Evolutionary conservation across 2,888 invertebrate genomes (phyloP), one percentile per base, ranked within the genome.

Genomic region (Sarcophaga rosellei): DNA sequence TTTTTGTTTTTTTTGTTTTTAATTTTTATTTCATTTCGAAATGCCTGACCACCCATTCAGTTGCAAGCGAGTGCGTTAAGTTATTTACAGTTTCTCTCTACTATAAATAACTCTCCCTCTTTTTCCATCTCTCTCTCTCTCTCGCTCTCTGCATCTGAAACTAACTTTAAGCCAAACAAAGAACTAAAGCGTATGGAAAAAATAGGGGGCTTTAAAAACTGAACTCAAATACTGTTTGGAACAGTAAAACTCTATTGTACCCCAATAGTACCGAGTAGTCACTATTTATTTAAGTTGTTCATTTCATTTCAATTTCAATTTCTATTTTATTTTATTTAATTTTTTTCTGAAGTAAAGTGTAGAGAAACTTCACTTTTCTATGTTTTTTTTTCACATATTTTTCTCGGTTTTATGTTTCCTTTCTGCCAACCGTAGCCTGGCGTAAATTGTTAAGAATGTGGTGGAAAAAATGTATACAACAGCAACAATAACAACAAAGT

Each of bases 361-460:
- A 35, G 35, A 35, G 35, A 35, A 35, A 35, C 17, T 53, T 53
- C 17, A 53, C 17, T 53, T 53, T 53, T 47, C 1, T 47, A 1
- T 53, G 12, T 53, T 53, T 53, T 53, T 47, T 47, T 53, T 15
- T 53, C 53, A 17, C 1, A 15, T 53, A 17, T 17, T 47, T 53
- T 53, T 53, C 17, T 15, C 17, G 15, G 2, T 47, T 53, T 53
- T 53, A 17, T 53, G 53, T 53, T 53, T 53, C 17, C 17, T 17
- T 53, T 12, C 17, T 15, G 15, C 53, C 53, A 83, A 86, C 73
- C 66, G 66, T 74, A 86, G 81, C 35, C 66, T 75, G 78, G 82
- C 74, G 77, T 80, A 69, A 80, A 80, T 77, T 80, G 82, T 80
- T 85, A 82, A 79, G 80, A 85, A 82, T 80, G 76, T 61, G 80